Evolutionary conservation across 1,140 invertebrate genomes (phyloP).

Genomic region (Araneus ventricosus): DNA sequence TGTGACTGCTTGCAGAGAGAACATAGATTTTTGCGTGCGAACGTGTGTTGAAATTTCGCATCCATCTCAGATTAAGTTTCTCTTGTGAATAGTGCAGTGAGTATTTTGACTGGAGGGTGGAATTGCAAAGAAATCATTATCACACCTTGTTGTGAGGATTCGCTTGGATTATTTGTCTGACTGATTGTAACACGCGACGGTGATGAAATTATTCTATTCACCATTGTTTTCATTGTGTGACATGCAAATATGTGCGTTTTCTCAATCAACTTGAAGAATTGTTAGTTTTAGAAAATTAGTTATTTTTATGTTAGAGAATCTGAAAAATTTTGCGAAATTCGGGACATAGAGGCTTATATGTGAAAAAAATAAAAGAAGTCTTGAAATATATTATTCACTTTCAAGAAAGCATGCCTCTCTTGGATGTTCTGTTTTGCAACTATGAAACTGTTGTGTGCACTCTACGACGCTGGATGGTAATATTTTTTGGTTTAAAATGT

Average conservation of each 20-base stretch:
- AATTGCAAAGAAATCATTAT: background rate
- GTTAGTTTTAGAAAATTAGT: too few relatives aligned
- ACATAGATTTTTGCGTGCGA: conserved; percentile 38
- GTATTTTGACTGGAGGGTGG: background rate
- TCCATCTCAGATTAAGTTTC: conserved; percentile 20
- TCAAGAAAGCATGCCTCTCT: conserved; percentile 29
- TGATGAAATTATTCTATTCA: background rate
- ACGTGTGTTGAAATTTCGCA: conserved; percentile 6
- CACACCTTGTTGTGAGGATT: background rate
- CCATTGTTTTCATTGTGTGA: background rate
- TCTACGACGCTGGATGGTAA: conserved; percentile 62
- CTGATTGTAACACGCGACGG: background rate
- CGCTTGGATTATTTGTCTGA: background rate
- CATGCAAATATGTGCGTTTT: background rate
- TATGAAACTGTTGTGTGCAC: conserved; percentile 48
- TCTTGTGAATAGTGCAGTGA: background rate
- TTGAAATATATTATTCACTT: background rate
- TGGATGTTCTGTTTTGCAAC: conserved; percentile 57
- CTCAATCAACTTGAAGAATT: too few relatives aligned
- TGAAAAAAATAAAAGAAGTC: background rate
- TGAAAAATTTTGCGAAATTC: background rate
- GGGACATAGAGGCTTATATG: background rate
- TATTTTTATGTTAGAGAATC: too few relatives aligned
- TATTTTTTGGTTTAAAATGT: background rate
- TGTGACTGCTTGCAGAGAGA: background rate